Conservation (phyloP, 1,140 invertebrate species). For the Eriocheir sinensis region DNA sequence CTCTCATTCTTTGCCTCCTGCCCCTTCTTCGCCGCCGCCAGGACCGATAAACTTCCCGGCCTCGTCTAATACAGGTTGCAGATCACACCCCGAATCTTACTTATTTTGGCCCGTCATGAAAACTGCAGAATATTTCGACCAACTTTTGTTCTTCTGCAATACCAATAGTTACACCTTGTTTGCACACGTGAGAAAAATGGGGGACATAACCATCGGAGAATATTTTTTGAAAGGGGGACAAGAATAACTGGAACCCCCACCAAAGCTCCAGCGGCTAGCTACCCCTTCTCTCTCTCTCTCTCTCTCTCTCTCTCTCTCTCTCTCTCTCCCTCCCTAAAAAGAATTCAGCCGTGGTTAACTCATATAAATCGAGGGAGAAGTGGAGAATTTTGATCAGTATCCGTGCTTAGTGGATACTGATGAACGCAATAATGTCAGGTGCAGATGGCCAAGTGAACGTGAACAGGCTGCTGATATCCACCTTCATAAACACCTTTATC, state of each 20-base stretch:
- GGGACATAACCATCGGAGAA: conserved; percentile 44
- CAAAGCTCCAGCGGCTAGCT: not conserved
- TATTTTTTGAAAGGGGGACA: conserved; percentile 41
- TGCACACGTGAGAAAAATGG: conserved; percentile 41
- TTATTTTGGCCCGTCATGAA: conserved; percentile 24
- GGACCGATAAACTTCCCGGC: not conserved
- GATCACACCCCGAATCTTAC: conserved; percentile 16
- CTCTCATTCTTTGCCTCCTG: not conserved
- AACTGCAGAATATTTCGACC: conserved; percentile 33
- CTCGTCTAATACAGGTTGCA: conserved; percentile 4
- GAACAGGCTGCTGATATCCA: not conserved
- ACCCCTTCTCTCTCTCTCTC: too few relatives aligned
- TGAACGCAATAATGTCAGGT: not conserved
- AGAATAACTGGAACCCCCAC: conserved; percentile 2
- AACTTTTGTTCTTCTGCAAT: conserved; percentile 43
- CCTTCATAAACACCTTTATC: not conserved
- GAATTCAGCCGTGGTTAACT: not conserved
- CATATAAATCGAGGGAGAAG: not conserved
- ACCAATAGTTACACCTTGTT: conserved; percentile 42
- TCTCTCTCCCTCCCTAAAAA: too few relatives aligned
- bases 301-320: too few relatives aligned
- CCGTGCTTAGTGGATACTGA: not conserved
- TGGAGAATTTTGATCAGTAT: not conserved
- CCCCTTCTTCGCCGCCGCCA: not conserved
- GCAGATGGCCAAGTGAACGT: not conserved